phyloP scores from a whole-genome alignment of 2,888 invertebrate species.

The Drosophila leonis region DNA sequence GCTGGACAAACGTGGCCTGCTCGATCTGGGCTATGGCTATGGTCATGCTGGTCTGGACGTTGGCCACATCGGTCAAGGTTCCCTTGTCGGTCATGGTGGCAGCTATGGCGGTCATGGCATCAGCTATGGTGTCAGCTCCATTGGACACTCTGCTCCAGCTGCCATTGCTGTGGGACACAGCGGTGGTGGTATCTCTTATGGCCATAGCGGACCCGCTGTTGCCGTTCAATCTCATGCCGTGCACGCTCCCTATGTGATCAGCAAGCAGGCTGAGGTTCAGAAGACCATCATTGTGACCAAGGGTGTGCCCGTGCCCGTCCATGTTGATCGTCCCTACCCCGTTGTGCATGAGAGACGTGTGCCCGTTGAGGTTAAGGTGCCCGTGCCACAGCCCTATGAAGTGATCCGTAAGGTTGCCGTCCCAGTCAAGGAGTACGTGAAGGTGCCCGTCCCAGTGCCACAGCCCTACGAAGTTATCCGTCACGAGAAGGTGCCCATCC shows the following conservation, averaged over 20 bases:
- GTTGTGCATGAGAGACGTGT: conserved; percentile 88
- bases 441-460: conserved; percentile 89
- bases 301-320: conserved; percentile 90
- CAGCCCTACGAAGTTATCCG: conserved; percentile 87
- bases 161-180: conserved; percentile 79
- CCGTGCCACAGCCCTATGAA: conserved; percentile 90
- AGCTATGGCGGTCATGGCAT: conserved; percentile 81
- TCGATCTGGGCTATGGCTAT: conserved; percentile 92
- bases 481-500: conserved; percentile 88
- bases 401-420: conserved; percentile 89
- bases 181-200: conserved; percentile 77
- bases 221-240: conserved; percentile 75
- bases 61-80: conserved; percentile 90
- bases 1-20: conserved; percentile 92
- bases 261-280: conserved; percentile 87
- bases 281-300: conserved; percentile 91
- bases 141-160: conserved; percentile 51
- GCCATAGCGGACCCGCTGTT: conserved; percentile 58
- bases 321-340: conserved; percentile 90
- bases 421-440: conserved; percentile 89
- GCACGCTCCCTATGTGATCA: conserved; percentile 80
- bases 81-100: conserved; percentile 84
- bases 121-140: conserved; percentile 80
- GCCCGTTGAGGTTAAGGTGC: conserved; percentile 88
- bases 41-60: conserved; percentile 91